These are phyloP conservation scores for Orchestia grillus DNA, from an alignment of 1,140 invertebrate species.

Conservation along the genomic window DNA sequence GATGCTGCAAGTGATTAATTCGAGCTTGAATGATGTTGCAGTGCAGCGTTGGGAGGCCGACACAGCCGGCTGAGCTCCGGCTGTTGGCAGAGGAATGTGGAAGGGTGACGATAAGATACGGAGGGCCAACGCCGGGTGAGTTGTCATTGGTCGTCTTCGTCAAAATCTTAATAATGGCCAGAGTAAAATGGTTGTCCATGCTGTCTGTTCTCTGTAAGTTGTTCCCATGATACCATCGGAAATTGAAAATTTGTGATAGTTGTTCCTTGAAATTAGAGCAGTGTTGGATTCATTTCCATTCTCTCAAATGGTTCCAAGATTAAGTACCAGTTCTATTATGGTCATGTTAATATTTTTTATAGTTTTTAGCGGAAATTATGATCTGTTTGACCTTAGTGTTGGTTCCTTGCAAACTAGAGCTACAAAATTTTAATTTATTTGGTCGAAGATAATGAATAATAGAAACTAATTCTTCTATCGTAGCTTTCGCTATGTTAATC, in stretches of 20 bases:
- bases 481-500: neutral
- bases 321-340: too few species aligned
- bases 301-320: too few species aligned
- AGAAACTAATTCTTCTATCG: too few species aligned
- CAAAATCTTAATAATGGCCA: neutral
- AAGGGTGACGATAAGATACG: slow-evolving; percentile 17
- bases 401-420: too few species aligned
- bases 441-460: too few species aligned
- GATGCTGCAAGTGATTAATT: neutral
- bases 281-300: too few species aligned
- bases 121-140: neutral
- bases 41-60: neutral
- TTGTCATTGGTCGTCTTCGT: neutral
- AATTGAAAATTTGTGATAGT: neutral
- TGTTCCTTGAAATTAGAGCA: neutral
- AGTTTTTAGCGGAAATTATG: too few species aligned
- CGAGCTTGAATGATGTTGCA: neutral
- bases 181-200: neutral
- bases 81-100: slow-evolving; percentile 2
- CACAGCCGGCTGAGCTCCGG: neutral
- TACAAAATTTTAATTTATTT: too few species aligned
- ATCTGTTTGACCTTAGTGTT: too few species aligned
- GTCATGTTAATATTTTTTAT: too few species aligned
- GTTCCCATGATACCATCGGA: neutral
- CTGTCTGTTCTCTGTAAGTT: too few species aligned